These are phyloP conservation scores for Araneus ventricosus DNA, from an alignment of 1,140 invertebrate genomes.

Conservation along the genomic window DNA sequence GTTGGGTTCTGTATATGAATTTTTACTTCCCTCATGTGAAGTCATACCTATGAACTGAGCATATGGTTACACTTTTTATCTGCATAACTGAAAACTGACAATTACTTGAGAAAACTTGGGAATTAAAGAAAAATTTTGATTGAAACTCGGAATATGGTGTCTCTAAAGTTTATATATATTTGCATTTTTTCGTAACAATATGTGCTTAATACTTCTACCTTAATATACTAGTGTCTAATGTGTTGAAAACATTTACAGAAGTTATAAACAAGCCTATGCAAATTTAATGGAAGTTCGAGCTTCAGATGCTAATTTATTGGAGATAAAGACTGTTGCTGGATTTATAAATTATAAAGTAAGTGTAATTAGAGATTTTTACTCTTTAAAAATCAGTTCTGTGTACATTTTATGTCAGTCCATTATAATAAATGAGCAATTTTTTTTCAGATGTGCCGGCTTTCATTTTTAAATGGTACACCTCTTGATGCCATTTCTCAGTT, in stretches of 20 bases:
- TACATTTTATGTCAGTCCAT: background rate
- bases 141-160: too few relatives aligned
- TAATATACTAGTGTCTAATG: too few relatives aligned
- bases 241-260: constrained; percentile 82
- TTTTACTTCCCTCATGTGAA: too few relatives aligned
- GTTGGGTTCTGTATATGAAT: too few relatives aligned
- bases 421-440: background rate
- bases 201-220: too few relatives aligned
- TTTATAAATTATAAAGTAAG: constrained; percentile 96
- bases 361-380: background rate
- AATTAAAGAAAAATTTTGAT: too few relatives aligned
- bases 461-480: constrained; percentile 92
- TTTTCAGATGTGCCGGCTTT: constrained; percentile 86
- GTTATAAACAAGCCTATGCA: constrained; percentile 95
- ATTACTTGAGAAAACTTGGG: too few relatives aligned
- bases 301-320: constrained; percentile 93
- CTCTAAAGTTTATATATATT: too few relatives aligned
- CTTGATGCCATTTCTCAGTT: constrained; percentile 97
- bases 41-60: too few relatives aligned
- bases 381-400: background rate
- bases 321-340: constrained; percentile 96
- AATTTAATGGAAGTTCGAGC: constrained; percentile 92
- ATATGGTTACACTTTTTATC: too few relatives aligned
- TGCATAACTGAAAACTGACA: too few relatives aligned
- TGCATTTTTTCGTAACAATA: too few relatives aligned